Percentiles rank a stretch among this genome's conserved stretches.
Conservation (phyloP, 2,797 vertebrate species). For the Peromyscus melanophrys region DNA sequence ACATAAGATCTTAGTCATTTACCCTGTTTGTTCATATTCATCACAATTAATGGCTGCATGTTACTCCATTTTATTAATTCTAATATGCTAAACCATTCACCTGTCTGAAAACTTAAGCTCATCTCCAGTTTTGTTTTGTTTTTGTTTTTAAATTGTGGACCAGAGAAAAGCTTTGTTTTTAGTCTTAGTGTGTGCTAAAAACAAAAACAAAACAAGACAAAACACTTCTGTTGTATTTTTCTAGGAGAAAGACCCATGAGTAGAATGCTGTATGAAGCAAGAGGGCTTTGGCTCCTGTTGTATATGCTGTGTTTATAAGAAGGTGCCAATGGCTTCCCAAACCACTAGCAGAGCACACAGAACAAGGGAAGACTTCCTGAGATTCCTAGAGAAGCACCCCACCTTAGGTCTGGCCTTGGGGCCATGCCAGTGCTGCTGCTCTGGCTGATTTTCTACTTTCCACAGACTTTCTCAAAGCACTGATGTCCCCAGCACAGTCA, state of each 20-base stretch:
- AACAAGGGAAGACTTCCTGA: neutral
- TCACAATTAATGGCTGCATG: conserved; percentile 7
- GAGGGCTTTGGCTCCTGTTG: neutral
- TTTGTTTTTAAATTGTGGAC: neutral
- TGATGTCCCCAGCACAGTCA: neutral
- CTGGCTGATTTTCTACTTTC: neutral
- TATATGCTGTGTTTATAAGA: neutral
- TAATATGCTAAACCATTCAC: neutral
- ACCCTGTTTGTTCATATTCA: neutral
- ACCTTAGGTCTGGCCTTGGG: neutral
- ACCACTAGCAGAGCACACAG: neutral
- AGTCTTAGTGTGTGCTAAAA: neutral
- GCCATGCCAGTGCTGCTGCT: neutral
- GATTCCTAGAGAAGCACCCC: neutral
- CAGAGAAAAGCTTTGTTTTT: conserved; percentile 11
- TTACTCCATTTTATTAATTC: conserved; percentile 8
- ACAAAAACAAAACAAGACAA: neutral
- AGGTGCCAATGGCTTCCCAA: conserved; percentile 3
- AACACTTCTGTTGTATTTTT: neutral
- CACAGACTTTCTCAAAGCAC: neutral
- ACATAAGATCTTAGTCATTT: neutral
- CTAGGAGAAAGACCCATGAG: neutral
- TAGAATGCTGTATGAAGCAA: neutral
- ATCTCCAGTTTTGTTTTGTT: conserved; percentile 1
- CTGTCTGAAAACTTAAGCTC: conserved; percentile 45